Evolutionary conservation across 2,797 vertebrate species (phyloP).

Genomic region (Anguilla anguilla): DNA sequence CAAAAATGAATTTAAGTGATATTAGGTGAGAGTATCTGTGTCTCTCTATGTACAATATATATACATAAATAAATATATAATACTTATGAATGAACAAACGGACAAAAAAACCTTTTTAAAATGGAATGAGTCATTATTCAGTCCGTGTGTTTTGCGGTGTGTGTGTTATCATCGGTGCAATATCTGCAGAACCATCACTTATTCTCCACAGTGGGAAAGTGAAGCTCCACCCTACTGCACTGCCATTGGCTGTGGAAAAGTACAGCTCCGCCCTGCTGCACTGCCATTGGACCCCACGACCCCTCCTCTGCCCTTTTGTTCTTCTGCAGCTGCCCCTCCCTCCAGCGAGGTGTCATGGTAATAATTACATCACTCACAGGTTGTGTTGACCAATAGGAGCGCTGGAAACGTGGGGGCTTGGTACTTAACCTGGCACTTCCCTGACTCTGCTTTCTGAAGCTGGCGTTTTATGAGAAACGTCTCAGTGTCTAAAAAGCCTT

Average conservation of each 20-base stretch:
- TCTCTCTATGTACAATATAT: neutral
- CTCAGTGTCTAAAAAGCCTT: no score
- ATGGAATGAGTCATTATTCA: slow-evolving; percentile 64
- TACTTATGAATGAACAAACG: slow-evolving; percentile 5
- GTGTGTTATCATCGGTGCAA: neutral
- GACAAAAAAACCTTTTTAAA: slow-evolving; percentile 56
- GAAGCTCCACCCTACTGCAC: neutral
- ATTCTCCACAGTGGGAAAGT: no score
- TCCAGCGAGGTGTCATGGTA: slow-evolving; percentile 2
- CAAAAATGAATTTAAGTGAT: no score
- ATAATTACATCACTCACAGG: slow-evolving; percentile 7
- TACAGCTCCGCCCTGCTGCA: neutral
- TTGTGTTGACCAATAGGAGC: slow-evolving; percentile 28
- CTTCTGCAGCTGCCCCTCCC: slow-evolving; percentile 6
- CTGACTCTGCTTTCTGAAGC: neutral
- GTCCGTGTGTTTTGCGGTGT: slow-evolving; percentile 20
- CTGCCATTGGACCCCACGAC: slow-evolving; percentile 1
- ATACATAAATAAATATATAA: neutral
- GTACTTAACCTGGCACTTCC: neutral
- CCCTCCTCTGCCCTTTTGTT: neutral
- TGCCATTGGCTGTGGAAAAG: no score
- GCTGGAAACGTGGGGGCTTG: slow-evolving; percentile 29
- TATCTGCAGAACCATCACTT: neutral
- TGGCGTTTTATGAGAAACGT: neutral
- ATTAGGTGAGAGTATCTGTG: neutral